Base-by-base conservation (phyloP, 2,888 invertebrate genomes). In the Euphydryas editha region DNA sequence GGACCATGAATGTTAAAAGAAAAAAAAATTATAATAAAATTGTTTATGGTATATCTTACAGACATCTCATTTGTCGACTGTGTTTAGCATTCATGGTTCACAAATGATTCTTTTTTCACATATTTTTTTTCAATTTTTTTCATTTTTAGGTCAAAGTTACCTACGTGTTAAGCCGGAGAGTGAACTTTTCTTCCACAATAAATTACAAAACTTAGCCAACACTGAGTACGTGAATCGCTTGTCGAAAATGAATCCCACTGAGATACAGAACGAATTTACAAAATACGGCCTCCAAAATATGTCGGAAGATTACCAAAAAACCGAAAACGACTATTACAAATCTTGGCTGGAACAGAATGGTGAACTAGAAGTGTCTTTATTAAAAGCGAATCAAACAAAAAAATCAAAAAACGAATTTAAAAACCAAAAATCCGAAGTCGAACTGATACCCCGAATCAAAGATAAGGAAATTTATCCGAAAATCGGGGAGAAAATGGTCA, bases 291-390 rank as follows among this genome's bases (percentile, higher is more conserved):
- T 92, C 1, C 86, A 84, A 7, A 86, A 88, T 0, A 85, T 83
- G 70, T 84, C 81, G 61, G 88, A 90, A 0, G 78, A 78, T 0
- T 76, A 78, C 7, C 83, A 83, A 10, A 87, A 88, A 68, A 74
- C 81, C 0, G 92, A 92, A 71, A 91, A 93, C 56, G 93, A 93
- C 37, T 93, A 84, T 62, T 91, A 93, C 73, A 93, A 93, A 47
- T 86, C 89, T 0, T 93, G 93, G 93, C 62, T 93, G 0, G 91
- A 92, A 59, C 93, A 93, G 51, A 93, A 93, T 42, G 92, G 93
- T 0, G 93, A 93, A 54, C 66, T 93, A 0, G 93, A 93, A 73
- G 93, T 93, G 0, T 93, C 93, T 0, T 70, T 93, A 0, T 72
- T 92, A 0, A 88, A 85, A 78, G 90, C 86, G 0, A 88, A 76